Percentiles rank a stretch among this genome's conserved stretches.
Conservation (phyloP, 2,888 invertebrate genomes). For the Catocala sponsa region DNA sequence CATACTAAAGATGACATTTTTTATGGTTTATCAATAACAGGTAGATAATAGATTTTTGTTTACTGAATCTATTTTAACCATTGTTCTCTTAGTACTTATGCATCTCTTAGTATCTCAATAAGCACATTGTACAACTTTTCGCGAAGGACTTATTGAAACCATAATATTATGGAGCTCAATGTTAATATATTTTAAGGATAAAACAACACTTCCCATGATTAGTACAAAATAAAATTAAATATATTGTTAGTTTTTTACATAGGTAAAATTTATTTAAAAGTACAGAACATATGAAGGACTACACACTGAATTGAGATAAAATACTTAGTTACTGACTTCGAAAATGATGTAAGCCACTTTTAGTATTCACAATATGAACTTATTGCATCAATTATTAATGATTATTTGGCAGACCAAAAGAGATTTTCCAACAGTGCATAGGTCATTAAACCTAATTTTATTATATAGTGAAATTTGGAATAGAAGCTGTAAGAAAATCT, state of each 20-base stretch:
- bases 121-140: conserved; percentile 23
- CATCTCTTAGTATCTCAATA: not conserved
- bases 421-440: conserved; percentile 88
- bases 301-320: conserved; percentile 88
- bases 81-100: not conserved
- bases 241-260: conserved; percentile 88
- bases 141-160: conserved; percentile 79
- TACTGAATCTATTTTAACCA: not conserved
- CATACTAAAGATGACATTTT: too few relatives aligned
- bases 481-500: conserved; percentile 88
- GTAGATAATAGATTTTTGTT: too few relatives aligned
- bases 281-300: conserved; percentile 88
- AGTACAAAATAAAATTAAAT: conserved; percentile 89
- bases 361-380: conserved; percentile 87
- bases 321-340: conserved; percentile 84
- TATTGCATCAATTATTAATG: conserved; percentile 85
- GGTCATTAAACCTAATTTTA: conserved; percentile 83
- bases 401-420: conserved; percentile 87
- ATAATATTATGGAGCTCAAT: conserved; percentile 86
- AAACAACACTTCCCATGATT: conserved; percentile 89
- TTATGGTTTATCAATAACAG: too few relatives aligned
- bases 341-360: conserved; percentile 87
- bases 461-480: conserved; percentile 86
- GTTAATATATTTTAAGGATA: conserved; percentile 89
- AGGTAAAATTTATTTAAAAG: conserved; percentile 87